These are phyloP conservation scores for Enteromius unitaeniatus DNA, from an alignment of 2,797 vertebrate species.

Conservation along the genomic window DNA sequence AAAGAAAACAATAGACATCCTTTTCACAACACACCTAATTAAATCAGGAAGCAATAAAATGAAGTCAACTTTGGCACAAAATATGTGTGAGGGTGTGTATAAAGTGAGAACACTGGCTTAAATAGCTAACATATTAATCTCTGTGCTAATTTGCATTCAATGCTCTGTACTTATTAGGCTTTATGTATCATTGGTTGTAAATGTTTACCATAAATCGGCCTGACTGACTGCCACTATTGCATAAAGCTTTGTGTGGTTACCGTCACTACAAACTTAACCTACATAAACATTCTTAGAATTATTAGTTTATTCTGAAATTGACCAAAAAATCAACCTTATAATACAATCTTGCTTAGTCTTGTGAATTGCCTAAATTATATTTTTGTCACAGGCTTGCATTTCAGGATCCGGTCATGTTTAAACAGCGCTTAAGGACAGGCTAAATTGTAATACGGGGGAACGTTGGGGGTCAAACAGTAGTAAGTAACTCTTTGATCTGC, in stretches of 20 bases:
- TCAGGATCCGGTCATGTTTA: conserved; percentile 45
- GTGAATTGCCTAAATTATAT: conserved; percentile 19
- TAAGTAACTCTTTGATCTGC: conserved; percentile 59
- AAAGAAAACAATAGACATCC: conserved; percentile 32
- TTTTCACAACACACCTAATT: conserved; percentile 20
- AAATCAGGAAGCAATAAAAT: conserved; percentile 32
- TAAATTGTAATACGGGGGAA: conserved; percentile 11
- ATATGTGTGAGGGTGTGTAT: not conserved
- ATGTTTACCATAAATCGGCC: not conserved
- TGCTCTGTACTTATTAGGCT: not conserved
- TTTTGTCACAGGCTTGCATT: conserved; percentile 45
- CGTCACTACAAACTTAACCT: not conserved
- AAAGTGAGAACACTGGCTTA: not conserved
- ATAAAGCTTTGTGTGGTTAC: not conserved
- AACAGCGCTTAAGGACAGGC: conserved; percentile 34
- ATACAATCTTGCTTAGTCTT: not conserved
- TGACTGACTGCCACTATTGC: not conserved
- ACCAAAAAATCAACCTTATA: not conserved
- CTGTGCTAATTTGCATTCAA: not conserved
- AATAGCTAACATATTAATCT: conserved; percentile 16
- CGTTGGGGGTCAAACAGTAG: conserved; percentile 55
- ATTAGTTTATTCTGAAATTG: not conserved
- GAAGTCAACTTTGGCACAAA: conserved; percentile 38
- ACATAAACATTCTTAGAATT: not conserved
- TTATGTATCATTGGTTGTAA: not conserved